Evolutionary conservation across 2,113 vertebrate genomes (phyloP), one percentile per base, ranked within the genome.

Genomic region (Telmatochromis brachygnathus): DNA sequence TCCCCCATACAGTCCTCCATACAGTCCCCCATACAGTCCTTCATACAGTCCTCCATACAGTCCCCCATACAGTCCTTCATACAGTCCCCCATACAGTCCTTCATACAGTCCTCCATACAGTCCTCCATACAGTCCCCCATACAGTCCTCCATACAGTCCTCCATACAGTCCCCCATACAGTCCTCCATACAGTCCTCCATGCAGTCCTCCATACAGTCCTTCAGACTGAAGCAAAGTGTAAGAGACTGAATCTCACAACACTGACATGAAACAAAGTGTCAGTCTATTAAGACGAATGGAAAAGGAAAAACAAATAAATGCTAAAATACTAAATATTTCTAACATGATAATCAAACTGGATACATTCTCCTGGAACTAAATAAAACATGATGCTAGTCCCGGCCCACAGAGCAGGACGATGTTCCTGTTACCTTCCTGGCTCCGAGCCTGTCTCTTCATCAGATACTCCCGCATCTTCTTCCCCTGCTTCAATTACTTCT

Each of bases 1-100:
- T 1, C 42, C 13, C 0, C 0, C 42, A 45, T 45, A 4, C 42
- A 15, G 12, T 6, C 39, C 39, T 0, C 2, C 42, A 45, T 42
- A 14, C 12, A 42, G 13, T 2, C 42, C 42, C 0, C 0, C 42
- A 14, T 14, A 6, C 39, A 13, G 39, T 1, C 12, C 39, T 0
- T 0, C 12, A 13, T 42, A 3, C 39, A 13, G 5, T 1, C 39
- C 28, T 0, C 0, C 37, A 39, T 39, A 5, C 37, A 5, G 9
- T 5, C 10, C 37, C 0, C 0, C 37, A 39, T 39, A 12, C 37
- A 12, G 37, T 1, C 37, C 37, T 0, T 0, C 39, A 39, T 39
- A 12, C 11, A 39, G 39, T 2, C 39, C 39, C 0, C 1, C 11
- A 13, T 42, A 3, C 39, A 13, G 5, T 2, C 39, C 39, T 0